Evolutionary conservation across 2,888 invertebrate genomes (phyloP).

Genomic region (Drosophila putrida): DNA sequence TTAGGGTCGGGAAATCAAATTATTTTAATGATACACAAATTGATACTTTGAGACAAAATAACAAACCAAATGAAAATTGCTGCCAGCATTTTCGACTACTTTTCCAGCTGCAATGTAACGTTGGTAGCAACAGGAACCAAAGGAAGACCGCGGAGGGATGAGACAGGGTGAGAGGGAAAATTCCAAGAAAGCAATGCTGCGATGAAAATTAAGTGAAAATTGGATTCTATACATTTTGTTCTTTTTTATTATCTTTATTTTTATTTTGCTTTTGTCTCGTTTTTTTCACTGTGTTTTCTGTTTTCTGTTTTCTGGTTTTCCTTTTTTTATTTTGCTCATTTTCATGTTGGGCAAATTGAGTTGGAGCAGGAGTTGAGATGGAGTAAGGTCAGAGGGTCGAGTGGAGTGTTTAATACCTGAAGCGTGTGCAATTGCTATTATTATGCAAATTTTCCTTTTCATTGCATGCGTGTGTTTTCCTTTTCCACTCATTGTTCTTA

Average conservation of each 20-base stretch:
- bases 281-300: slow-evolving; percentile 2
- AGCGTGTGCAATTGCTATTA: slow-evolving; percentile 81
- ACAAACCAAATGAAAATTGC: slow-evolving; percentile 80
- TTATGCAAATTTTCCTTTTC: slow-evolving; percentile 77
- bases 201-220: slow-evolving; percentile 77
- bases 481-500: slow-evolving; percentile 5
- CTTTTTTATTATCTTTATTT: slow-evolving; percentile 14
- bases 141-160: not conserved
- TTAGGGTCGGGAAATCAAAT: slow-evolving; percentile 71
- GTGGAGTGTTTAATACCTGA: slow-evolving; percentile 75
- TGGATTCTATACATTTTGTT: slow-evolving; percentile 71
- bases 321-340: slow-evolving; percentile 44
- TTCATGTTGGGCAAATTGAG: slow-evolving; percentile 56
- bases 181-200: slow-evolving; percentile 56
- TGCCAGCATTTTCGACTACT: slow-evolving; percentile 69
- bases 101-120: slow-evolving; percentile 39
- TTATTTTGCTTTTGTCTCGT: slow-evolving; percentile 19
- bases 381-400: slow-evolving; percentile 30
- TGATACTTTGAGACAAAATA: slow-evolving; percentile 82
- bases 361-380: slow-evolving; percentile 19
- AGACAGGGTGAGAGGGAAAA: slow-evolving; percentile 22
- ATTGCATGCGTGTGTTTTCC: slow-evolving; percentile 71
- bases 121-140: slow-evolving; percentile 43
- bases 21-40: slow-evolving; percentile 83
- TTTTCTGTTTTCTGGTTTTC: not conserved